Conservation (phyloP, 2,888 invertebrate genomes). For the Sinhomidia bicolor region DNA sequence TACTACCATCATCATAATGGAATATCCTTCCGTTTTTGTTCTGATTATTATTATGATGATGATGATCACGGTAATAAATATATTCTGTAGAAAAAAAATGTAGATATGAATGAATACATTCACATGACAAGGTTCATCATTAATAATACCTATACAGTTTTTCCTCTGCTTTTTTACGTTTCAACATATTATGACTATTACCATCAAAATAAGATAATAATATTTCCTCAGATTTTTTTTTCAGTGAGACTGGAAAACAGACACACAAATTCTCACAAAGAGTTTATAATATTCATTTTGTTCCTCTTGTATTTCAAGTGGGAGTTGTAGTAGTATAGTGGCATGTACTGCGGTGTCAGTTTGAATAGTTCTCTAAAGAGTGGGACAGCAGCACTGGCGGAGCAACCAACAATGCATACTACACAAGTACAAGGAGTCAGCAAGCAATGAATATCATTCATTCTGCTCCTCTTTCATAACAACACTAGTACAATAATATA, state of each 20-base stretch:
- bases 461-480: not conserved
- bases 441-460: constrained; percentile 41
- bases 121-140: too few relatives aligned
- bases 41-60: constrained; percentile 12
- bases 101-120: not conserved
- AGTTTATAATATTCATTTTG: constrained; percentile 10
- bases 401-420: too few relatives aligned
- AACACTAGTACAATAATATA: too few relatives aligned
- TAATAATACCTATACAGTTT: too few relatives aligned
- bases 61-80: too few relatives aligned
- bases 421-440: constrained; percentile 7
- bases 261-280: not conserved
- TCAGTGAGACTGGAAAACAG: constrained; percentile 34
- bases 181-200: constrained; percentile 58
- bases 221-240: constrained; percentile 62
- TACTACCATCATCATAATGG: constrained; percentile 44
- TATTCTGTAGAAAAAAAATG: not conserved
- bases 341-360: constrained; percentile 31
- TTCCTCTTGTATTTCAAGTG: constrained; percentile 23
- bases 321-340: too few relatives aligned
- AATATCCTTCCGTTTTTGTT: constrained; percentile 66
- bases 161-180: not conserved
- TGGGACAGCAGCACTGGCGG: too few relatives aligned
- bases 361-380: constrained; percentile 40
- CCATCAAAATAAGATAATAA: constrained; percentile 66